Evolutionary conservation across 2,888 invertebrate genomes (phyloP).

Genomic region (Kuschelorhynchus macadamiae): DNA sequence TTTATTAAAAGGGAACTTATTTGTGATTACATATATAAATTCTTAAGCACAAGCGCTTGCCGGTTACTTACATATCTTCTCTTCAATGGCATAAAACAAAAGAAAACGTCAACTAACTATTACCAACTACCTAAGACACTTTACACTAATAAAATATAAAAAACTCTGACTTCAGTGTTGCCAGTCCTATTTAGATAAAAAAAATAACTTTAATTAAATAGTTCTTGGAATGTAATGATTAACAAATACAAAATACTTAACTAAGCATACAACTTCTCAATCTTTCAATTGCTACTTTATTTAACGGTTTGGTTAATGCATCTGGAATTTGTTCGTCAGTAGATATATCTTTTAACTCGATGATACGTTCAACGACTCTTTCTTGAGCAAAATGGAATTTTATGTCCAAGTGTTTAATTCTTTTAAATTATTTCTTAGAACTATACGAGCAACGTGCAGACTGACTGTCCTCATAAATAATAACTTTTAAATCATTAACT

Average conservation of each 20-base stretch:
- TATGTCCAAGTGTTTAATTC: slow-evolving; percentile 39
- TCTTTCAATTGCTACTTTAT: slow-evolving; percentile 13
- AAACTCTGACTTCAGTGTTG: too few relatives aligned
- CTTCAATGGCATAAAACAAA: too few relatives aligned
- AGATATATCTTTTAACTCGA: slow-evolving; percentile 32
- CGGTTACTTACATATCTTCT: too few relatives aligned
- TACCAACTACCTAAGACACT: too few relatives aligned
- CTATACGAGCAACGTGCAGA: slow-evolving; percentile 19
- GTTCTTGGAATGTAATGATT: too few relatives aligned
- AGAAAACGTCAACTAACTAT: too few relatives aligned
- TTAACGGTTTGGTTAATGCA: slow-evolving; percentile 30
- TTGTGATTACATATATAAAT: too few relatives aligned
- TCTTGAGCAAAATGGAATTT: slow-evolving; percentile 32
- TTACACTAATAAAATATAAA: too few relatives aligned
- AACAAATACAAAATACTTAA: neutral
- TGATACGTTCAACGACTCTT: slow-evolving; percentile 17
- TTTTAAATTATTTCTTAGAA: slow-evolving; percentile 31
- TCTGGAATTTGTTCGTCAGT: slow-evolving; percentile 29
- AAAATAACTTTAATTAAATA: too few relatives aligned
- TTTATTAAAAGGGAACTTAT: too few relatives aligned
- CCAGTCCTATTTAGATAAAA: too few relatives aligned
- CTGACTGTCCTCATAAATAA: slow-evolving; percentile 23
- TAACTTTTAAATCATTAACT: neutral
- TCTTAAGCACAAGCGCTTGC: too few relatives aligned
- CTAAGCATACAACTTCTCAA: slow-evolving; percentile 6